A percentile compares a stretch with the other conserved stretches of the same genome.
These are phyloP conservation scores for Oligia fasciuncula DNA, from an alignment of 2,888 invertebrate genomes.

Conservation along the genomic window DNA sequence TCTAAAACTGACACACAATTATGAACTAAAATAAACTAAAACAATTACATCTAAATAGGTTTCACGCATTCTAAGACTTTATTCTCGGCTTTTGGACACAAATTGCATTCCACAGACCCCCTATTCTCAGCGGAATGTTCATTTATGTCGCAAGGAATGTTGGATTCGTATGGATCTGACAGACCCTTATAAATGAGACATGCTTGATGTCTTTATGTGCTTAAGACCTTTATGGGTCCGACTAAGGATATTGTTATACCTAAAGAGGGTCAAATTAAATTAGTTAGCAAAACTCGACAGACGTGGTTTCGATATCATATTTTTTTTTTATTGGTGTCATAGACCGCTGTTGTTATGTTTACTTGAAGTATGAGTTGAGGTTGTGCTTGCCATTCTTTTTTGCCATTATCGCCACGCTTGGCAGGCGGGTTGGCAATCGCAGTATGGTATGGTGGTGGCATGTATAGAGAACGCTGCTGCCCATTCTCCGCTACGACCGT, in stretches of 20 bases:
- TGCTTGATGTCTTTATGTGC: neutral
- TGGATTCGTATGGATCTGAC: constrained; percentile 16
- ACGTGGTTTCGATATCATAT: too few relatives aligned
- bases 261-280: neutral
- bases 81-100: constrained; percentile 7
- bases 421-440: too few relatives aligned
- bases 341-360: too few relatives aligned
- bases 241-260: neutral
- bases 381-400: too few relatives aligned
- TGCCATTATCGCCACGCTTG: too few relatives aligned
- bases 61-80: neutral
- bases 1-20: neutral
- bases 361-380: too few relatives aligned
- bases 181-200: constrained; percentile 7
- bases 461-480: too few relatives aligned
- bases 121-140: constrained; percentile 7
- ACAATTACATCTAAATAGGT: constrained; percentile 6
- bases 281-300: too few relatives aligned
- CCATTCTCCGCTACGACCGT: too few relatives aligned
- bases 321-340: too few relatives aligned
- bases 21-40: neutral
- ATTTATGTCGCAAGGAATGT: constrained; percentile 35
- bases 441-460: too few relatives aligned
- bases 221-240: neutral
- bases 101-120: constrained; percentile 36